A percentile compares a stretch with the other conserved stretches of the same genome.
Evolutionary conservation across 2,888 invertebrate species (phyloP).

Genomic region (Geophilus truncorum): DNA sequence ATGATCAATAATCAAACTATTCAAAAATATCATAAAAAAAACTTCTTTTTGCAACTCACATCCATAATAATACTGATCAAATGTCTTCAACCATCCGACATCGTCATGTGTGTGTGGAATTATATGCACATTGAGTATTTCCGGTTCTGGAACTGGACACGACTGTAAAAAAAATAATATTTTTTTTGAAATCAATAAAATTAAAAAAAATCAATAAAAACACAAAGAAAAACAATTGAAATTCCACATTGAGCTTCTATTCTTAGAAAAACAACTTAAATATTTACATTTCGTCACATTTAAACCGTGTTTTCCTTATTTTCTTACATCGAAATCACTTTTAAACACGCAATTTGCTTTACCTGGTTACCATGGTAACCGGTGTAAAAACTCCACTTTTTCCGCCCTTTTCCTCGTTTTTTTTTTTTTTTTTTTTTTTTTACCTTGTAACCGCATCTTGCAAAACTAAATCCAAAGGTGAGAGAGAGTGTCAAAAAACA

Average conservation of each 20-base stretch:
- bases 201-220: not conserved
- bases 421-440: no score
- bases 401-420: no score
- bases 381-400: not conserved
- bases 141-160: constrained; percentile 40
- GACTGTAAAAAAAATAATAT: no score
- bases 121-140: constrained; percentile 52
- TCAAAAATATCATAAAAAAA: no score
- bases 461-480: not conserved
- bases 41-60: constrained; percentile 42
- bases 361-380: not conserved
- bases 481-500: not conserved
- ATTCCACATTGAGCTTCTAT: no score
- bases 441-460: not conserved
- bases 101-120: constrained; percentile 54
- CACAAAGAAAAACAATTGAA: no score
- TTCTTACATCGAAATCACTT: no score
- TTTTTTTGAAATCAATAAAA: no score
- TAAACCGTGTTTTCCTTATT: no score
- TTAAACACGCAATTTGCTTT: no score
- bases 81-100: constrained; percentile 53
- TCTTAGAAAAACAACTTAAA: no score
- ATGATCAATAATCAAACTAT: not conserved
- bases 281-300: no score
- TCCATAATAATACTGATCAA: constrained; percentile 52